Percentiles rank a stretch among this genome's conserved stretches.
These are phyloP conservation scores for Rhynchonema sp. DNA, from an alignment of 2,888 invertebrate genomes.

Conservation along the genomic window DNA sequence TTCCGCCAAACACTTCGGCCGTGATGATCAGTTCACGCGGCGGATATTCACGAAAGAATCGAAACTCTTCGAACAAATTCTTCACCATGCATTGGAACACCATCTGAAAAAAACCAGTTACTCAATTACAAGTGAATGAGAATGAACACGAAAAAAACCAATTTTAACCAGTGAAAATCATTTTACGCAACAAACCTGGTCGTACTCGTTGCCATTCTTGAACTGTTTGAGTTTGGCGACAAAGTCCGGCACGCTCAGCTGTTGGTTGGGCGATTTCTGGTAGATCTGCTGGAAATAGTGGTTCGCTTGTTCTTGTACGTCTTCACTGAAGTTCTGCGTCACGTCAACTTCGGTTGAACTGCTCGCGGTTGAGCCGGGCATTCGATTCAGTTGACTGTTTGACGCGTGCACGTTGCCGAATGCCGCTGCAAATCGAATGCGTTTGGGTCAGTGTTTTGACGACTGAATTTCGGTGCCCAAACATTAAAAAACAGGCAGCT, in stretches of 20 bases:
- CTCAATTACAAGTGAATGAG: background rate
- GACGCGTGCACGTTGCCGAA: background rate
- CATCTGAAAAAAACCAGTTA: slow-evolving; percentile 20
- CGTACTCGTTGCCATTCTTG: slow-evolving; percentile 68
- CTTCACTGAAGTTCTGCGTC: slow-evolving; percentile 57
- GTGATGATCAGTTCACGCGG: slow-evolving; percentile 92
- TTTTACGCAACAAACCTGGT: slow-evolving; percentile 44
- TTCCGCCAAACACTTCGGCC: slow-evolving; percentile 84
- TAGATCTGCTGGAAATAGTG: slow-evolving; percentile 95
- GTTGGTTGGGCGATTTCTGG: slow-evolving; percentile 62
- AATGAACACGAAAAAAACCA: background rate
- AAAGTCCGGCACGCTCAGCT: slow-evolving; percentile 69
- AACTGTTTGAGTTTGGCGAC: slow-evolving; percentile 84
- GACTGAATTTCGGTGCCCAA: too few species aligned
- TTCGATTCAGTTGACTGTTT: slow-evolving; percentile 23
- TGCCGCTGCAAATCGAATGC: too few species aligned
- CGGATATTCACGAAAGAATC: slow-evolving; percentile 94
- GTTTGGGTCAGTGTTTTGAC: too few species aligned
- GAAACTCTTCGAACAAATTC: slow-evolving; percentile 86
- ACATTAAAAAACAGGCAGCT: too few species aligned
- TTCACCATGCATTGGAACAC: slow-evolving; percentile 85
- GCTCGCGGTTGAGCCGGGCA: slow-evolving; percentile 23
- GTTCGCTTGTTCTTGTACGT: slow-evolving; percentile 96
- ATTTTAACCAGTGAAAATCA: background rate
- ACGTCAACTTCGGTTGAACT: slow-evolving; percentile 44